Conservation (phyloP, 2,113 vertebrate species). For the Shinisaurus crocodilurus region DNA sequence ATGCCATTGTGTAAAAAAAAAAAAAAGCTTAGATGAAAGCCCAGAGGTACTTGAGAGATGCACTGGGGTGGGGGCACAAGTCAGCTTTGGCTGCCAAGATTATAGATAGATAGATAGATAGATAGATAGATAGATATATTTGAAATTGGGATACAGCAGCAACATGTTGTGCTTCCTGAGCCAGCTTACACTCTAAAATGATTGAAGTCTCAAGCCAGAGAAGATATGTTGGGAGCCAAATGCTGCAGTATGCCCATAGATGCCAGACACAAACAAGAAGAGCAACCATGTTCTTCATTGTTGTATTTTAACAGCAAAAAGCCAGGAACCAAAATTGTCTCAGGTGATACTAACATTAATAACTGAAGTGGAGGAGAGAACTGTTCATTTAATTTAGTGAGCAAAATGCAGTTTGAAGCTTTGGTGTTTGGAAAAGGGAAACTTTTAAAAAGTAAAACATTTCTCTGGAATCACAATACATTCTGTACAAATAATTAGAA, state of each 20-base stretch:
- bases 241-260: not conserved
- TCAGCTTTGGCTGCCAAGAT: not conserved
- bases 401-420: too few species aligned
- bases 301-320: not conserved
- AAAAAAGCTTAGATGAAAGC: not conserved
- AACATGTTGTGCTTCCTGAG: not conserved
- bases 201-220: not conserved
- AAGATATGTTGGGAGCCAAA: not conserved
- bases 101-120: fast-evolving
- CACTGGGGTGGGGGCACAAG: not conserved
- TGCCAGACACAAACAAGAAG: not conserved
- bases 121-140: fast-evolving
- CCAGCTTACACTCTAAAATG: not conserved
- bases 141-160: not conserved
- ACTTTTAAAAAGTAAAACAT: not conserved
- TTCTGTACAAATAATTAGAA: too few species aligned
- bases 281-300: not conserved
- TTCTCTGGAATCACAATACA: not conserved
- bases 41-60: not conserved
- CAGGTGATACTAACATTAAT: not conserved
- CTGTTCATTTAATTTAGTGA: too few species aligned
- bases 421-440: not conserved
- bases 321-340: not conserved
- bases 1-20: not conserved
- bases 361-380: too few species aligned